phyloP scores from a whole-genome alignment of 2,888 invertebrate genomes.

The Pterobdella sp. region DNA sequence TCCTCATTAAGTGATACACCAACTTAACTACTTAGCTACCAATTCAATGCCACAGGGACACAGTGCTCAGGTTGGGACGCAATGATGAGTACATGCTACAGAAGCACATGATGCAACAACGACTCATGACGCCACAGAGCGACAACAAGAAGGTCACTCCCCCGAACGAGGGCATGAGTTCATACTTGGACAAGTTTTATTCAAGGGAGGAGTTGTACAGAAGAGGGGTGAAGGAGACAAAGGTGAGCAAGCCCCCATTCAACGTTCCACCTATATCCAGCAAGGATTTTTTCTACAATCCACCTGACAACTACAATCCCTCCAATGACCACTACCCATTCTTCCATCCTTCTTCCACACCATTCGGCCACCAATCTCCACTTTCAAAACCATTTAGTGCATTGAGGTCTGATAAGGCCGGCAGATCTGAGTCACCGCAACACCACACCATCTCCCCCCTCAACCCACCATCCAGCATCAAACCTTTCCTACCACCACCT shows the following conservation, averaged over 20 bases:
- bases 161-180: not conserved
- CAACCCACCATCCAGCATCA: constrained; percentile 5
- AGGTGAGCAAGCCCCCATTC: not conserved
- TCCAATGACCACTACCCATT: not conserved
- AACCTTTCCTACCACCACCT: not conserved
- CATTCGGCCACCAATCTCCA: constrained; percentile 2
- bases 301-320: not conserved
- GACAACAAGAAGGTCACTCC: not conserved
- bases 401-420: not conserved
- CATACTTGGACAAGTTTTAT: constrained; percentile 1
- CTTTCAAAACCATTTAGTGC: not conserved
- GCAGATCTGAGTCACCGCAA: not conserved
- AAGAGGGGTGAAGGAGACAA: not conserved
- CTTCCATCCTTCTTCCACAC: not conserved
- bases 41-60: not conserved
- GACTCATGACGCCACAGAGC: not conserved
- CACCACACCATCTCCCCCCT: not conserved
- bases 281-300: not conserved
- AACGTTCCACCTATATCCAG: constrained; percentile 3
- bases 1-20: not conserved
- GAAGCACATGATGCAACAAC: not conserved
- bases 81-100: not conserved
- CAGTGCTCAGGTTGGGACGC: not conserved
- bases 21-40: not conserved
- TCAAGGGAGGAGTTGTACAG: not conserved